Evolutionary conservation across 2,888 invertebrate genomes (phyloP), one percentile per base, ranked within the genome.

Genomic region (Napeogenes inachia): DNA sequence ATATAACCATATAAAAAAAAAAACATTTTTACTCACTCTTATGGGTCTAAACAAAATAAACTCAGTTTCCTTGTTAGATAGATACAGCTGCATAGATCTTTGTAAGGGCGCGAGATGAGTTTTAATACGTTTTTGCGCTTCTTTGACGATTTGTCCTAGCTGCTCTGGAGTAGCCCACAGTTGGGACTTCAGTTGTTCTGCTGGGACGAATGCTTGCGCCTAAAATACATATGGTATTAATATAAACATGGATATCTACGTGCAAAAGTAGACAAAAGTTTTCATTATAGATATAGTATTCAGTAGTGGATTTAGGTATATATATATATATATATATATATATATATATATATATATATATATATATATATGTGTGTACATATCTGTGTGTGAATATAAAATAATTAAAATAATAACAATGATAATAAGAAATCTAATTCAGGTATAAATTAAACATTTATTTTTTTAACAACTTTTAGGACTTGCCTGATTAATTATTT

Each of bases 41-140:
- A 99, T 96, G 2, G 99, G 99, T 62, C 98, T 93, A 75, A 99
- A 98, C 10, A 99, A 92, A 75, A 99, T 99, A 73, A 97, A 97
- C 83, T 99, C 99, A 0, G 99, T 99, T 81, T 99, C 99, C 70
- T 95, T 94, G 82, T 99, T 99, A 13, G 99, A 97, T 60, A 99
- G 91, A 83, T 99, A 99, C 1, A 99, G 92, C 70, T 97, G 95
- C 97, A 99, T 98, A 13, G 96, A 95, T 4, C 95, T 92, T 78
- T 98, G 97, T 13, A 99, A 86, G 5, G 92, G 91, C 0, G 97
- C 95, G 45, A 98, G 91, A 71, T 95, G 94, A 0, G 93, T 91
- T 81, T 96, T 97, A 62, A 99, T 94, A 55, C 94, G 91, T 63
- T 94, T 93, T 78, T 97, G 94, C 0, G 95, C 93, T 72, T 96